Conservation (phyloP, 2,113 vertebrate species). For the Mormyrus iriodes region DNA sequence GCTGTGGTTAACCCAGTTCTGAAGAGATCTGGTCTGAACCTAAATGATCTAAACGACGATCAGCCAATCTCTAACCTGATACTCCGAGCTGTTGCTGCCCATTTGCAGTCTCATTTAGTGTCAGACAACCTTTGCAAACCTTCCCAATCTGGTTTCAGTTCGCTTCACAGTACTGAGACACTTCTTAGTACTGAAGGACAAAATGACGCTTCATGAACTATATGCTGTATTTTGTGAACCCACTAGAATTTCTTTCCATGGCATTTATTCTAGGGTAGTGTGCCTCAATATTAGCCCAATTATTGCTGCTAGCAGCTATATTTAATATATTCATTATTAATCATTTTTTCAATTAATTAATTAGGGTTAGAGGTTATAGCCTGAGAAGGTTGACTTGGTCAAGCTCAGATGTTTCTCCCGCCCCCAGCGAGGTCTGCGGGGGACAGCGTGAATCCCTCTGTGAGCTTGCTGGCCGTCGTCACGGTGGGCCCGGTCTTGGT, state of each 20-base stretch:
- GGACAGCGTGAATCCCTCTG: conserved; percentile 68
- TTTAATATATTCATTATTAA: too few species aligned
- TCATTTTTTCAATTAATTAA: too few species aligned
- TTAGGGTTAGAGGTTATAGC: not conserved
- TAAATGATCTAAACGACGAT: not conserved
- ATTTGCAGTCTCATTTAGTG: not conserved
- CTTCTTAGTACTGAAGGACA: not conserved
- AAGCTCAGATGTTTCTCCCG: conserved; percentile 12
- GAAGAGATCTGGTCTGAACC: not conserved
- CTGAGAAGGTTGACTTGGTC: not conserved
- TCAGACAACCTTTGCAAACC: not conserved
- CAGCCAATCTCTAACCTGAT: not conserved
- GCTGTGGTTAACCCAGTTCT: not conserved
- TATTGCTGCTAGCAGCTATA: too few species aligned
- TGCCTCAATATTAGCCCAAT: too few species aligned
- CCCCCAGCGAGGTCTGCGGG: conserved; percentile 45
- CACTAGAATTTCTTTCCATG: too few species aligned
- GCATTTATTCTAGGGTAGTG: too few species aligned
- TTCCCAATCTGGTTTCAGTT: not conserved
- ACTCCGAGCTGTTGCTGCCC: not conserved
- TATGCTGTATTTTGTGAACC: not conserved
- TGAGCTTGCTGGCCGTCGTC: conserved; percentile 74
- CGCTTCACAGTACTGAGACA: not conserved
- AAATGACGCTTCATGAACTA: not conserved
- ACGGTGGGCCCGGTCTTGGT: conserved; percentile 75